Conservation (phyloP, 2,113 vertebrate species). For the Oreochromis niloticus region DNA sequence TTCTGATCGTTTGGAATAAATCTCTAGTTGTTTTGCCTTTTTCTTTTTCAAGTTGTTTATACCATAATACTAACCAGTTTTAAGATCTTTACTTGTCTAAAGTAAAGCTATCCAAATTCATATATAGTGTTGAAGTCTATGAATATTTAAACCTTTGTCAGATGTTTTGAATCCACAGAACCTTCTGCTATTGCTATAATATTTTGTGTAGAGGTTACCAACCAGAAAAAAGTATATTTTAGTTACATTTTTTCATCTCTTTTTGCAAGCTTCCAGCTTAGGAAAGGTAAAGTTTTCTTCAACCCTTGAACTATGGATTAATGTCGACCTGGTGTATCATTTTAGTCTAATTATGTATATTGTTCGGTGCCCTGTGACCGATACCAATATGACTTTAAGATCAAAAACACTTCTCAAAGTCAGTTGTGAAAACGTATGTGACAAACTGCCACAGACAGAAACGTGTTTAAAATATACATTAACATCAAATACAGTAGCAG, state of each 20-base stretch:
- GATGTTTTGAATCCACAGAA: not conserved
- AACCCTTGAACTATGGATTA: not conserved
- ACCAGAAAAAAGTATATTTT: not conserved
- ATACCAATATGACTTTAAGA: not conserved
- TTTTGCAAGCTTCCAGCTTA: not conserved
- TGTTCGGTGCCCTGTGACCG: not conserved
- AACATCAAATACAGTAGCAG: not conserved
- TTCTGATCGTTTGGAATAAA: not conserved
- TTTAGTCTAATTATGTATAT: not conserved
- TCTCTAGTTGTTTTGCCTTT: not conserved
- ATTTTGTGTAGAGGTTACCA: not conserved
- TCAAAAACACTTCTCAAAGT: not conserved
- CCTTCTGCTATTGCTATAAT: not conserved
- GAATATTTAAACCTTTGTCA: not conserved
- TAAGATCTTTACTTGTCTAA: not conserved
- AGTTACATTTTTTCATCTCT: not conserved
- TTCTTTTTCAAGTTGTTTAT: not conserved
- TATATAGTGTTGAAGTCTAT: not conserved
- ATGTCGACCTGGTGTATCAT: not conserved
- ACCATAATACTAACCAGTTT: not conserved
- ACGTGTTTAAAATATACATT: not conserved
- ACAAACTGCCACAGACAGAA: not conserved
- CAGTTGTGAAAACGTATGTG: not conserved
- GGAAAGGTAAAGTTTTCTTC: not conserved
- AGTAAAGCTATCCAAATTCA: not conserved